Percentiles rank a stretch among this genome's conserved stretches.
Conservation (phyloP, 2,888 invertebrate genomes). For the Drosophila subsilvestris region DNA sequence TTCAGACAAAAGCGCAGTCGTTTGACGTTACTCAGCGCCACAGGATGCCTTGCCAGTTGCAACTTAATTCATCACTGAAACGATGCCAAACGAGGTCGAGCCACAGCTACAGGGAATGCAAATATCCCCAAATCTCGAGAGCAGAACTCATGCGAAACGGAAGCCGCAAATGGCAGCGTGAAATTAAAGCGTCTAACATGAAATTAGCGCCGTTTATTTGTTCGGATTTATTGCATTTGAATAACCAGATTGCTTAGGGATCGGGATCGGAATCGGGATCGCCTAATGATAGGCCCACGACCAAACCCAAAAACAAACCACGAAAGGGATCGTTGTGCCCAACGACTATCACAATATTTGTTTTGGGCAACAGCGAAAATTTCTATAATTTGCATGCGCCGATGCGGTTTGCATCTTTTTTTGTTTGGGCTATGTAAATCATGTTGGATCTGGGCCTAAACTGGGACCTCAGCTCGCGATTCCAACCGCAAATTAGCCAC, state of each 20-base stretch:
- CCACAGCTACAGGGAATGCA: background rate
- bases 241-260: slow-evolving; percentile 44
- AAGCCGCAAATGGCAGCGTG: slow-evolving; percentile 77
- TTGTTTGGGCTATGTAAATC: slow-evolving; percentile 77
- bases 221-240: slow-evolving; percentile 73
- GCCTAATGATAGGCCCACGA: slow-evolving; percentile 61
- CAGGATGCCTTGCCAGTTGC: slow-evolving; percentile 17
- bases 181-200: slow-evolving; percentile 75
- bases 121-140: background rate
- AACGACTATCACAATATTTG: slow-evolving; percentile 68
- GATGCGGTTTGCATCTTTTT: slow-evolving; percentile 23
- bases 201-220: slow-evolving; percentile 62
- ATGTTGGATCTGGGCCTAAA: slow-evolving; percentile 31
- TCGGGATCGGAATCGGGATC: background rate
- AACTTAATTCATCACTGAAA: slow-evolving; percentile 23
- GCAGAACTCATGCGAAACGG: slow-evolving; percentile 61
- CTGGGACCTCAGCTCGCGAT: slow-evolving; percentile 5
- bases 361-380: slow-evolving; percentile 66
- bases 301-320: background rate
- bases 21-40: slow-evolving; percentile 22
- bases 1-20: slow-evolving; percentile 24
- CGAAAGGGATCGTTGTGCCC: background rate
- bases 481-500: slow-evolving; percentile 80
- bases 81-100: background rate
- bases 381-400: slow-evolving; percentile 80